Evolutionary conservation across 2,888 invertebrate species (phyloP).

Genomic region (Ethmia dodecea): DNA sequence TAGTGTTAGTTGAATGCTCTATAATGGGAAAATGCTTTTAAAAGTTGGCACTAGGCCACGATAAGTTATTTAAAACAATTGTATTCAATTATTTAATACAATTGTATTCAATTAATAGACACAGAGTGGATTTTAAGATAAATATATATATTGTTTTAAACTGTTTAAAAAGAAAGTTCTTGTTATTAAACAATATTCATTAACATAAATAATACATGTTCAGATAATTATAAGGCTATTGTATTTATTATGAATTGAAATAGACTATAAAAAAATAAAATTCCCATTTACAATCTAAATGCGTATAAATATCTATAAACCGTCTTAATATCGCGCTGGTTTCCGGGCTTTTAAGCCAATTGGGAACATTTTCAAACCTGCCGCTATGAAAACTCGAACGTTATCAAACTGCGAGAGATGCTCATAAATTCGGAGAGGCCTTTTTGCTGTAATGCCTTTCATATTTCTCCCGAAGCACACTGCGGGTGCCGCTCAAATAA

Average conservation of each 20-base stretch:
- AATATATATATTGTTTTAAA: no score
- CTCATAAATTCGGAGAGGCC: constrained; percentile 73
- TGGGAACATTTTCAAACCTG: constrained; percentile 43
- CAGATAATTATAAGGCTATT: no score
- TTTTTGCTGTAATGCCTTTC: constrained; percentile 75
- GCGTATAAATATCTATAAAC: background rate
- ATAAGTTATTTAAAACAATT: no score
- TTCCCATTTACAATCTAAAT: no score
- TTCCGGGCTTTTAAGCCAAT: constrained; percentile 46
- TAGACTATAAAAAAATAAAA: no score
- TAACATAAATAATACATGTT: no score
- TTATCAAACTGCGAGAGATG: constrained; percentile 68
- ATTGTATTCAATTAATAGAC: no score
- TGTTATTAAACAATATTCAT: no score
- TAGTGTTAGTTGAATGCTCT: constrained; percentile 18
- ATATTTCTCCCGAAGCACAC: constrained; percentile 72
- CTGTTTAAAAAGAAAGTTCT: no score
- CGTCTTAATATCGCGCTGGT: constrained; percentile 27
- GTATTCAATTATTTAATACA: no score
- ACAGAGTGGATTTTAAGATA: no score
- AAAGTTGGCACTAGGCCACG: constrained; percentile 21
- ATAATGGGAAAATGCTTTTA: constrained; percentile 24
- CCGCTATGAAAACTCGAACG: constrained; percentile 45
- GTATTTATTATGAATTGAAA: no score
- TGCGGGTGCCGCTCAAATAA: constrained; percentile 74